Evolutionary conservation across 2,888 invertebrate genomes (phyloP).

Genomic region (Silvanus unidentatus): DNA sequence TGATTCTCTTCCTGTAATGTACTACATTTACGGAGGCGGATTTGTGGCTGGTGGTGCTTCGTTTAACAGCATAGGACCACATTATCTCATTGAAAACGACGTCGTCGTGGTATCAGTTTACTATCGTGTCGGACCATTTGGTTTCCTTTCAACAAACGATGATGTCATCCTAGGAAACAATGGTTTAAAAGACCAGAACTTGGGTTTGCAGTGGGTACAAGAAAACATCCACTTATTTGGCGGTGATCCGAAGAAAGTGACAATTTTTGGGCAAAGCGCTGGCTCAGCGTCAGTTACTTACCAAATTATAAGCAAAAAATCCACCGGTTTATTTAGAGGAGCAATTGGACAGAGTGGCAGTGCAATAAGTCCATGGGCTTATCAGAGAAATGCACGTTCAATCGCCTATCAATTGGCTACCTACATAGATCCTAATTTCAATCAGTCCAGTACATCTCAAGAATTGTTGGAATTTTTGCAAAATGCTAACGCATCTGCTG

Average conservation of each 20-base stretch:
- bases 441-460: slow-evolving; percentile 9
- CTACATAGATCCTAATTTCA: slow-evolving; percentile 25
- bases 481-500: slow-evolving; percentile 5
- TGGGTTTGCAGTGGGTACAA: slow-evolving; percentile 64
- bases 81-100: slow-evolving; percentile 54
- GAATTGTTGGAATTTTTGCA: slow-evolving; percentile 11
- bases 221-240: slow-evolving; percentile 63
- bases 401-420: slow-evolving; percentile 28
- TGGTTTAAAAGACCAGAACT: slow-evolving; percentile 66
- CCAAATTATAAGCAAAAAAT: slow-evolving; percentile 12
- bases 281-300: slow-evolving; percentile 52
- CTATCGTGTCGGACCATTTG: slow-evolving; percentile 65
- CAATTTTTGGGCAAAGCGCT: slow-evolving; percentile 63
- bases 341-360: slow-evolving; percentile 40
- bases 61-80: slow-evolving; percentile 34
- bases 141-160: slow-evolving; percentile 71
- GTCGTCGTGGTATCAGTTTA: slow-evolving; percentile 63
- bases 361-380: slow-evolving; percentile 38
- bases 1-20: slow-evolving; percentile 39
- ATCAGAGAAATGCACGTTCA: slow-evolving; percentile 30
- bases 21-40: slow-evolving; percentile 44
- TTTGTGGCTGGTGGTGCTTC: slow-evolving; percentile 28
- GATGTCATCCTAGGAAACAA: slow-evolving; percentile 61
- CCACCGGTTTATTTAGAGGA: slow-evolving; percentile 28
- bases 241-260: slow-evolving; percentile 62